Base-by-base conservation (phyloP, 2,797 vertebrate species). In the Pelochelys cantorii region DNA sequence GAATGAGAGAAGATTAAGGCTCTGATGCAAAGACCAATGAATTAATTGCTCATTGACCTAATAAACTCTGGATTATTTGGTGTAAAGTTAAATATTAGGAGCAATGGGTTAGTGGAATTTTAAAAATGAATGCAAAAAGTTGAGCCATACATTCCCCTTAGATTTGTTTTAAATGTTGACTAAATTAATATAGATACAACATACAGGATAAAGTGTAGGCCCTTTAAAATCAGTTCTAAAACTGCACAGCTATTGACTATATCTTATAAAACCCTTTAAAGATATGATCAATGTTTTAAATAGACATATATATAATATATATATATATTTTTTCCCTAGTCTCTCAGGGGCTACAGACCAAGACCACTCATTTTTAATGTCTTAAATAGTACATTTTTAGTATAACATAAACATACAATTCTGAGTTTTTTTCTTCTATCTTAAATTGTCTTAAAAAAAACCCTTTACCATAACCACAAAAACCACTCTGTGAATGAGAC, bases 111-210 rank as follows among this genome's bases (percentile, higher is more conserved):
- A 92, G 82, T 94, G 91, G 86, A 0, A 4, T 79, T 90, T 96
- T 95, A 95, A 93, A 97, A 96, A 96, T 95, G 34, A 93, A 97
- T 96, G 88, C 88, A 95, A 97, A 71, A 97, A 95, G 86, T 95
- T 95, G 91, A 92, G 90, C 81, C 83, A 89, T 80, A 93, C 91
- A 22, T 75, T 94, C 88, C 86, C 83, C 74, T 11, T 94, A 93
- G 91, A 83, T 4, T 10, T 93, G 81, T 94, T 82, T 93, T 94
- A 90, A 91, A 90, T 91, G 91, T 96, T 94, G 82, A 90, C 93
- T 90, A 87, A 96, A 96, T 97, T 95, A 92, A 96, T 97, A 96
- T 5, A 71, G 56, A 82, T 65, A 85, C 68, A 96, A 93, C 79
- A 85, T 37, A 87, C 42, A 48, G 8, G 42, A 89, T n/a, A 71